Evolutionary conservation across 92 coral and sea anemone genomes (phyloP).

Genomic region (Chrysogorgia sp.): DNA sequence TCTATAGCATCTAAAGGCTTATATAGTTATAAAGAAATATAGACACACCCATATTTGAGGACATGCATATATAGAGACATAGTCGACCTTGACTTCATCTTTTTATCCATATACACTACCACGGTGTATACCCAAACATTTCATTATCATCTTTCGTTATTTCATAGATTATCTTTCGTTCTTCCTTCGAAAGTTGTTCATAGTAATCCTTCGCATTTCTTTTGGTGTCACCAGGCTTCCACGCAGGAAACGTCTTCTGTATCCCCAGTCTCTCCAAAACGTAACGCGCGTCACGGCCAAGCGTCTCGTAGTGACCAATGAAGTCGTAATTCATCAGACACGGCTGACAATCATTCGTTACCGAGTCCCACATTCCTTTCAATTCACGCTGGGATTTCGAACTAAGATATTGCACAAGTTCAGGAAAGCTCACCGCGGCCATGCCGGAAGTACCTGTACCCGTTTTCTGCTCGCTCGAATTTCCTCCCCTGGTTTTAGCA

Average conservation of each 20-base stretch:
- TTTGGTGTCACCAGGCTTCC: conserved; percentile 9
- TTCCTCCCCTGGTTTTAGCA: no score
- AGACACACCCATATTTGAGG: no score
- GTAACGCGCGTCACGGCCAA: conserved; percentile 38
- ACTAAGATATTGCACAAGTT: neutral
- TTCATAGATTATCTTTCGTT: neutral
- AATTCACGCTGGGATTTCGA: neutral
- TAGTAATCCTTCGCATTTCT: conserved; percentile 5
- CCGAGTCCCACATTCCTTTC: conserved; percentile 23
- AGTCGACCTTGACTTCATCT: no score
- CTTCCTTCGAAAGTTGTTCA: conserved; percentile 17
- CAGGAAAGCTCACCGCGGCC: neutral
- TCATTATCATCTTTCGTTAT: conserved; percentile 28
- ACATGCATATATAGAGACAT: no score
- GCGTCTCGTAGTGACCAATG: conserved; percentile 54
- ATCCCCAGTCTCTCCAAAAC: conserved; percentile 29
- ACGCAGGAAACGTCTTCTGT: conserved; percentile 31
- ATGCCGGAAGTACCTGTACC: neutral
- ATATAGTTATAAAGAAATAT: no score
- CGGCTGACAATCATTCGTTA: conserved; percentile 43
- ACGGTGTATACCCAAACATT: conserved; percentile 47
- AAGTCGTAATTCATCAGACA: conserved; percentile 43
- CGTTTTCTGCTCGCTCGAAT: no score
- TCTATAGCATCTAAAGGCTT: no score
- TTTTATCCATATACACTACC: no score